Percentiles rank a stretch among this genome's conserved stretches.
Conservation (phyloP, 1,140 invertebrate genomes). For the Acromyrmex charruanus region DNA sequence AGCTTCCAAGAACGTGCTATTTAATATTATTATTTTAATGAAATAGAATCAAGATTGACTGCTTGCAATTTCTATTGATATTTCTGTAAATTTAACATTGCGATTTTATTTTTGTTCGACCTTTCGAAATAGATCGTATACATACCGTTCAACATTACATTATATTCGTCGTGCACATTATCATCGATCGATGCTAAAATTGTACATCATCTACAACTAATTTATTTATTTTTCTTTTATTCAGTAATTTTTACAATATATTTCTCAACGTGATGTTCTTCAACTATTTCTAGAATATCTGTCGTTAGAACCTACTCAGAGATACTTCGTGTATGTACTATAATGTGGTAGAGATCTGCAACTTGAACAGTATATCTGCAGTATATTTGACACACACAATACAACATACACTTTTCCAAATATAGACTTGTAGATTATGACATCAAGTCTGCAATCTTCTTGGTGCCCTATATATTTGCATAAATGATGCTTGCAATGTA, state of each 20-base stretch:
- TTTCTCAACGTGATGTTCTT: background rate
- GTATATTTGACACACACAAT: background rate
- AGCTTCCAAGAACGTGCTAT: slow-evolving; percentile 6
- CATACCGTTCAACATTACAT: background rate
- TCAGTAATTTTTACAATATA: background rate
- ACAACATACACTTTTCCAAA: slow-evolving; percentile 5
- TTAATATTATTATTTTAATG: slow-evolving; percentile 20
- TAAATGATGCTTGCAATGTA: slow-evolving; percentile 13
- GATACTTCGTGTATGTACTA: background rate
- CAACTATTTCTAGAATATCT: background rate
- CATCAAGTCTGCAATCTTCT: slow-evolving; percentile 43
- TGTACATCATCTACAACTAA: background rate
- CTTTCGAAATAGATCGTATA: background rate
- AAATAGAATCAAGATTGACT: background rate
- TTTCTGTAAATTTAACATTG: background rate
- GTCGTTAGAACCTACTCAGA: background rate
- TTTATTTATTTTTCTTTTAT: background rate
- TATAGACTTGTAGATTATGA: slow-evolving; percentile 49
- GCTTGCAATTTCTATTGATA: background rate
- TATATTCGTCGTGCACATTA: background rate
- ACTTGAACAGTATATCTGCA: slow-evolving; percentile 13
- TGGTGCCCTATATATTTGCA: slow-evolving; percentile 38
- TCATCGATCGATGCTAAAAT: background rate
- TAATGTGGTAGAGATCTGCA: slow-evolving; percentile 9
- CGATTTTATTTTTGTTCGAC: background rate